phyloP scores from a whole-genome alignment of 2,113 vertebrate genomes.

The Burhinus oedicnemus region DNA sequence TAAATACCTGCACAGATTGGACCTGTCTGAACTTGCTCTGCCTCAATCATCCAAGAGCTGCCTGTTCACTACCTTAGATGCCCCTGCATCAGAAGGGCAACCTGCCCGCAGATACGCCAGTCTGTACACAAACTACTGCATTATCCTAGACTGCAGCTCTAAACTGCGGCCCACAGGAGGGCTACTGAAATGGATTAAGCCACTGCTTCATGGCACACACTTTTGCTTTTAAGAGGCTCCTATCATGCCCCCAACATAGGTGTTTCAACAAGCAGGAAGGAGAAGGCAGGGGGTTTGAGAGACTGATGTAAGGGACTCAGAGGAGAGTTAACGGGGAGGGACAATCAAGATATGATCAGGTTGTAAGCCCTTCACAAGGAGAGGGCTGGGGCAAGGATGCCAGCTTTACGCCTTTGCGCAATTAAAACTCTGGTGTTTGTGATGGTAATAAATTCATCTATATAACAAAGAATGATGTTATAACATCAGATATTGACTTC shows the following conservation, averaged over 20 bases:
- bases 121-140: neutral
- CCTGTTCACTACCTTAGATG: neutral
- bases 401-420: neutral
- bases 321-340: neutral
- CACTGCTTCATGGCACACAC: neutral
- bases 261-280: neutral
- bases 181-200: neutral
- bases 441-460: neutral
- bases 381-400: neutral
- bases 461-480: neutral
- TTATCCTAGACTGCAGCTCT: neutral
- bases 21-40: neutral
- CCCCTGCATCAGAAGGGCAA: neutral
- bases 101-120: neutral
- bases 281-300: neutral
- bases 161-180: neutral
- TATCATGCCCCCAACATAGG: neutral
- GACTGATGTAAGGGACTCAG: neutral
- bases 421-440: neutral
- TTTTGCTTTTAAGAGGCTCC: neutral
- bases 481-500: neutral
- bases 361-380: neutral
- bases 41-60: neutral
- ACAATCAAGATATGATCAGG: fast-evolving
- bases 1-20: neutral